phyloP scores from a whole-genome alignment of 2,113 vertebrate genomes.

The Vidua chalybeata region DNA sequence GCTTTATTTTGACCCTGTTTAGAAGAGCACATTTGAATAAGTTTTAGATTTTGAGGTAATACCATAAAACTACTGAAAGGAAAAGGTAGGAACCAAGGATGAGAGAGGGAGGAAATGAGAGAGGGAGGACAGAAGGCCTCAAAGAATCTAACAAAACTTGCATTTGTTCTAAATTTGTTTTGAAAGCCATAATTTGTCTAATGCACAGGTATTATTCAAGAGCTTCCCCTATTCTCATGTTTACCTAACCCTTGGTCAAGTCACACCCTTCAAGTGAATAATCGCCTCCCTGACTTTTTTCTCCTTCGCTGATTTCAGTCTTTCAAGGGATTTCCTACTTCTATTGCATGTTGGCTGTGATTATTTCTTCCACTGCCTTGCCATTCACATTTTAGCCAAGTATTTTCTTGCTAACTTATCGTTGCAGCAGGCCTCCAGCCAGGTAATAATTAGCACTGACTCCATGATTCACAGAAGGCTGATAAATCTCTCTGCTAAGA shows the following conservation, averaged over 20 bases:
- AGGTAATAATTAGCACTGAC: too few species aligned
- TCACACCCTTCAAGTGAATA: not conserved
- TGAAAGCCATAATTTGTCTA: not conserved
- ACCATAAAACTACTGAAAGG: not conserved
- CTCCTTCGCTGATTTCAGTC: not conserved
- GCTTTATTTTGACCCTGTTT: not conserved
- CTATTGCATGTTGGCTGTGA: accelerated
- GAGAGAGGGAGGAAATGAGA: not conserved
- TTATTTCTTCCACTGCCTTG: not conserved
- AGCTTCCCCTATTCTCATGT: not conserved
- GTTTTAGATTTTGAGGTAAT: not conserved
- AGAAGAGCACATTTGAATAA: not conserved
- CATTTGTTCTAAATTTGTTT: not conserved
- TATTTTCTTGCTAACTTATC: not conserved
- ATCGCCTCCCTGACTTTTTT: not conserved
- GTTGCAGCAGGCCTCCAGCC: too few species aligned
- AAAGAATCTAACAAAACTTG: not conserved
- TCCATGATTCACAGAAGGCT: too few species aligned
- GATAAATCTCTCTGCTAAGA: too few species aligned
- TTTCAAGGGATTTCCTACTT: not conserved
- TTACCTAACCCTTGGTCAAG: not conserved
- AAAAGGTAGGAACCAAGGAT: not conserved
- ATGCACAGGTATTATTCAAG: not conserved
- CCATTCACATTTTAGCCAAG: not conserved
- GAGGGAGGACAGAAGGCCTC: not conserved